Evolutionary conservation across 2,113 vertebrate genomes (phyloP), one percentile per base, ranked within the genome.

Genomic region (Upupa epops): DNA sequence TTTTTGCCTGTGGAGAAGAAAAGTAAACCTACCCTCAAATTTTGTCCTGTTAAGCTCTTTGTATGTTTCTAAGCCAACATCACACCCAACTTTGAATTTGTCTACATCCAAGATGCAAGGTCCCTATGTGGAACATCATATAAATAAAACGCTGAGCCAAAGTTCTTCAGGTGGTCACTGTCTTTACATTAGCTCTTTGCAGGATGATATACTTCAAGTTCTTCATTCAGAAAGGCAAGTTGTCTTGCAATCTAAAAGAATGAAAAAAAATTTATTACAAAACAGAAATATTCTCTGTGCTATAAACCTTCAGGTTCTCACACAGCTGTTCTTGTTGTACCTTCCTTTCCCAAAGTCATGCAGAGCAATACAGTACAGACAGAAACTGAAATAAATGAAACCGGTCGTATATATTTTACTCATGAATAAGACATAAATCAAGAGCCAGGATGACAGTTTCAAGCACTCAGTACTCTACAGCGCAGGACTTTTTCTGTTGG

Each of bases 141-240:
- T 11, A 59, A 60, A 46, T 40, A 32, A 76, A 75, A 75, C 58
- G 11, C 31, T 54, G 73, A 80, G 46, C 12, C 0, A 0, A 70
- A 34, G 37, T n/a, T 79, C 72, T 71, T 58, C 61, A 74, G 59
- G 31, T 71, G 40, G 51, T 60, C 31, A 24, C 0, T 49, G 40
- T 56, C 14, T 86, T 91, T 77, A n/a, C n/a, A 73, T 64, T 49
- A 63, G 79, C 65, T 87, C 89, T 20, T 86, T 85, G 46, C 68
- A 75, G 36, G 86, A 58, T 65, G 46, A 46, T 69, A 64, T 31
- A 68, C 89, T 82, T 92, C 96, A 71, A 99, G 95, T 90, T 99
- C 98, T 34, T 95, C 97, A 79, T 98, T 98, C 14, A 99, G 97
- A 97, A 99, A 99, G 64, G 99, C 98, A 68, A 99, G 95, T 46